Base-by-base conservation (phyloP, 1,140 invertebrate species). In the Psilanteris sp. region DNA sequence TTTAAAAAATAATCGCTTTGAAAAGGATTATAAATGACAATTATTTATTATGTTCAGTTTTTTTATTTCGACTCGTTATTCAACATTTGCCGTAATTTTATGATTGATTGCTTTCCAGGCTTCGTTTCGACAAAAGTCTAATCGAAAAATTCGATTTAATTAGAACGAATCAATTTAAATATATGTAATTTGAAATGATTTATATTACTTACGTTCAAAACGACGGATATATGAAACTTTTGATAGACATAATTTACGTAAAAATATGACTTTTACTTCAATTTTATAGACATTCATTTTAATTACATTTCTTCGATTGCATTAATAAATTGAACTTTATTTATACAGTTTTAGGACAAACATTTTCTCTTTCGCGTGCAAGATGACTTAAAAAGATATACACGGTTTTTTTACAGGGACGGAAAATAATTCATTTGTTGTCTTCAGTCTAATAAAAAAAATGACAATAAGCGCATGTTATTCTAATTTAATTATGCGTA, bases 221-320 rank as follows among this genome's bases (percentile, higher is more conserved):
- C 13, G 16, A 34, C 46, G 20, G 16, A 26, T 11, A 34, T 18
- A 13, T 44, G 18, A 59, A 59, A 44, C 14, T 22, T 39, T 50
- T 31, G 26, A 48, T 14, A 3, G 26, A 16, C 34, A 10, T 9
- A 39, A 64, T 43, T 26, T 26, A 43, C 29, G 20, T 34, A 52
- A 52, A 52, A 41, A 20, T 27, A 9, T 15, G 8, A 52, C 46
- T 64, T 64, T 64, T 64, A 64, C 36, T 64, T 37, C 36, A 52
- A n/a, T 64, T 64, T 43, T 52, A 36, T 9, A 10, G 22, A 0
- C n/a, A 9, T 10, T 32, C 29, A 22, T 18, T 64, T 50, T 52
- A 64, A 64, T 64, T 34, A 43, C 46, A 5, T 64, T 43, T 43
- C 29, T 26, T 50, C 34, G 52, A 52, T 37, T 24, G 36, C 8